Evolutionary conservation across 37 sponge, comb jelly and placozoan genomes (phyloP), one percentile per base, ranked within the genome.

Genomic region (Chondrosia reniformis): DNA sequence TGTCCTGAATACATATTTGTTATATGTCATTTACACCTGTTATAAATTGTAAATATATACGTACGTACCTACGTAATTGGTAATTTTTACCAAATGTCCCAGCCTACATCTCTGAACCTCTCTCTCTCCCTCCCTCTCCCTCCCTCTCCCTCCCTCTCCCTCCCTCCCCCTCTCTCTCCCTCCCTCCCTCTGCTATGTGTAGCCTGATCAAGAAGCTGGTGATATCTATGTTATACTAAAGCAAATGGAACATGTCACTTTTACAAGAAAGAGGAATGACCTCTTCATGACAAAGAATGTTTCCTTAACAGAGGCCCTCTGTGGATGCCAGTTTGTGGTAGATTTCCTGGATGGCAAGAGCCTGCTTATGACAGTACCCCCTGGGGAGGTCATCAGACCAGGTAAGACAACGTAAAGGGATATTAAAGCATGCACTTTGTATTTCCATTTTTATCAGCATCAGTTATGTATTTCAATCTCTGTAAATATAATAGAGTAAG

Each of bases 191-290:
- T 28, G 3, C 9, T 56, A 28, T 36, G 22, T 25, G 25, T 72
- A 90, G 88, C 92, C 92, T 32, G 94, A 87, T 62, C 81, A 77
- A 63, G 92, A 91, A 15, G 46, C 98, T 44, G 98, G 98, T 1
- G 98, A 97, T 85, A 84, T 94, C 9, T 52, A 92, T 28, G 87
- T 92, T 22, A 75, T 97, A 39, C 78, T 97, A 13, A 89, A 91
- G 79, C 81, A 87, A 62, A 59, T 38, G 39, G 92, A 89, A 8
- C 94, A 97, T 67, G 12, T 72, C 12, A 41, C 63, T n/a, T 94
- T 94, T 77, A 46, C 57, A 49, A 57, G 98, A 49, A 32, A 79
- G 41, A 89, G 76, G 5, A 57, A 78, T 34, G 92, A 94, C 64
- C 84, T 97, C 8, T 83, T 80, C 32, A 74, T 92, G 73, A 83